These are phyloP conservation scores for Synergus laeviventris DNA, from an alignment of 2,888 invertebrate genomes.

Conservation along the genomic window DNA sequence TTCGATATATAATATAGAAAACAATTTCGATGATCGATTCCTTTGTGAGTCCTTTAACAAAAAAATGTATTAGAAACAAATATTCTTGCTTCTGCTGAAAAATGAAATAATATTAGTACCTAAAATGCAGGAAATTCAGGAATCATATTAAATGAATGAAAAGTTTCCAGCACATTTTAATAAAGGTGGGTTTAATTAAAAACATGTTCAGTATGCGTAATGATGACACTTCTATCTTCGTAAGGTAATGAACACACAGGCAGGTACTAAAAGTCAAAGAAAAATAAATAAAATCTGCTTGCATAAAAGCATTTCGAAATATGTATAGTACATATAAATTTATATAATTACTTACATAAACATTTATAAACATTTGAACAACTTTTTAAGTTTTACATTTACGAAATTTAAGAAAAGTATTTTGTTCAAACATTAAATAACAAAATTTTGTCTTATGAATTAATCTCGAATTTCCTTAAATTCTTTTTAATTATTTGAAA, in stretches of 20 bases:
- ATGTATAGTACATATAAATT: no score
- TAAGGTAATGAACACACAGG: not conserved
- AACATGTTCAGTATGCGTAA: not conserved
- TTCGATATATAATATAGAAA: not conserved
- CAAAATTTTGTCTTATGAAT: no score
- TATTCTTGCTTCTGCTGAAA: not conserved
- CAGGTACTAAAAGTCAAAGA: not conserved
- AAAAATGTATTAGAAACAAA: not conserved
- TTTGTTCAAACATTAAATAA: no score
- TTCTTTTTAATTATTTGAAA: not conserved
- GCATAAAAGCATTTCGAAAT: not conserved
- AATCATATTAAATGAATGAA: not conserved
- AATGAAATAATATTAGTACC: not conserved
- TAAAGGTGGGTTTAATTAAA: not conserved
- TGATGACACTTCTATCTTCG: not conserved
- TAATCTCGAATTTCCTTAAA: no score
- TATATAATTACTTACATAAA: no score
- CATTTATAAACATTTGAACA: not conserved
- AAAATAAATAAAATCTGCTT: not conserved
- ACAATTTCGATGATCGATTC: not conserved
- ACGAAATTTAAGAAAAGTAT: no score
- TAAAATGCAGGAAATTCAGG: not conserved
- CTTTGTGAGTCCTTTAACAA: not conserved
- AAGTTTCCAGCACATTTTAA: slow-evolving; percentile 1
- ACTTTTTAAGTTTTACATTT: not conserved